Evolutionary conservation across 1,140 invertebrate genomes (phyloP).

Genomic region (Meloidogyne hapla): DNA sequence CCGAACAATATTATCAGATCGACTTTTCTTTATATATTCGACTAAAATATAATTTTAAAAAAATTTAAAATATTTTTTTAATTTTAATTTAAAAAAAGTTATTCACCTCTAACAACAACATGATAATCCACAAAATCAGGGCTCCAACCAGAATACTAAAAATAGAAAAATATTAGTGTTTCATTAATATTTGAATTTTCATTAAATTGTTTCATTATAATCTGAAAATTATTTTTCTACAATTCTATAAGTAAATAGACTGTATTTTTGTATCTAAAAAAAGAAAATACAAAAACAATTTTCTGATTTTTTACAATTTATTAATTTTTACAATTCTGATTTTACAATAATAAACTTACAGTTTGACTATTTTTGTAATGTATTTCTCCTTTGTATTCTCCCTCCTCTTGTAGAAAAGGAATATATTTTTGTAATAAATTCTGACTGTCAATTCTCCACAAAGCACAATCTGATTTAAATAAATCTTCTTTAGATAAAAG

Average conservation of each 20-base stretch:
- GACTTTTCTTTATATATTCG: slow-evolving; percentile 45
- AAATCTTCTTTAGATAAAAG: slow-evolving; percentile 40
- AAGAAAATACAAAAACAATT: too few species aligned
- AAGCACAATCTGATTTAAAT: slow-evolving; percentile 38
- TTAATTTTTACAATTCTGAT: not conserved
- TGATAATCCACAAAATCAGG: slow-evolving; percentile 42
- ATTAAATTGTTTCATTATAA: too few species aligned
- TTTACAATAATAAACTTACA: slow-evolving; percentile 9
- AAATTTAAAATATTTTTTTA: not conserved
- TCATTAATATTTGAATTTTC: too few species aligned
- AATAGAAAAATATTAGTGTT: not conserved
- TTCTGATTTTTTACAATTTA: not conserved
- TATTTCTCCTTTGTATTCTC: slow-evolving; percentile 2
- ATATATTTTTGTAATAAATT: slow-evolving; percentile 50
- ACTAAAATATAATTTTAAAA: not conserved
- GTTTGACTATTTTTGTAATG: slow-evolving; percentile 40
- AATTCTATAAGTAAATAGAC: too few species aligned
- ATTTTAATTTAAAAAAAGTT: too few species aligned
- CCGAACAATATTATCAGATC: slow-evolving; percentile 41
- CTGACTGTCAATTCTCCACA: slow-evolving; percentile 47
- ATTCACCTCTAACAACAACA: slow-evolving; percentile 30
- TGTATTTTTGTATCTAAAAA: too few species aligned
- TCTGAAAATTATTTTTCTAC: too few species aligned
- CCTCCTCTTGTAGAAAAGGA: slow-evolving; percentile 16
- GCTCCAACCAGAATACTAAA: slow-evolving; percentile 52